Percentiles rank a stretch among this genome's conserved stretches.
These are phyloP conservation scores for Staurois parvus DNA, from an alignment of 2,797 vertebrate species.

Conservation along the genomic window DNA sequence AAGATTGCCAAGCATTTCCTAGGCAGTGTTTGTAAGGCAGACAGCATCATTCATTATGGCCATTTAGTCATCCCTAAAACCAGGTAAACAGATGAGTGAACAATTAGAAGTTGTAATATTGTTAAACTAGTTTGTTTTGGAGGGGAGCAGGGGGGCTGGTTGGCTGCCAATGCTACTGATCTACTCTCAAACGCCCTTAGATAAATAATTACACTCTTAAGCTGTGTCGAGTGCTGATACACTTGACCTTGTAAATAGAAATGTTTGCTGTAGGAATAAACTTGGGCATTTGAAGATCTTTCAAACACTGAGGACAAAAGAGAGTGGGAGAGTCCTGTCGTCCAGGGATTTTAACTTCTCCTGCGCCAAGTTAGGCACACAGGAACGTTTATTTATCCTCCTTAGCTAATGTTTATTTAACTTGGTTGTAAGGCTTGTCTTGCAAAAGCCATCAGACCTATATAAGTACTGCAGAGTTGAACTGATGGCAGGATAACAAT, in stretches of 20 bases:
- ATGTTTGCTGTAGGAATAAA: constrained; percentile 88
- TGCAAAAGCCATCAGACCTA: constrained; percentile 75
- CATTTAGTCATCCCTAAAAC: background rate
- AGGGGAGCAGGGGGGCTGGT: constrained; percentile 71
- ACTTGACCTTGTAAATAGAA: constrained; percentile 89
- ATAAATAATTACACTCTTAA: constrained; percentile 85
- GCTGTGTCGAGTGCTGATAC: constrained; percentile 82
- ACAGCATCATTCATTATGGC: background rate
- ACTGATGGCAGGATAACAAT: background rate
- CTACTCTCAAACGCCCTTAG: constrained; percentile 83
- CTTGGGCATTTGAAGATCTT: constrained; percentile 85
- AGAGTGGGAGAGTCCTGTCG: constrained; percentile 74
- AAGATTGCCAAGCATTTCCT: too few species aligned
- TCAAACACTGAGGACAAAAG: constrained; percentile 88
- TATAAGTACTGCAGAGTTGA: constrained; percentile 9
- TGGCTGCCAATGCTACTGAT: constrained; percentile 83
- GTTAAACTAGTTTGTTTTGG: constrained; percentile 70
- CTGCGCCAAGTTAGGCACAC: constrained; percentile 76
- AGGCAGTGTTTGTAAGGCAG: background rate
- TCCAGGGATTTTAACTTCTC: constrained; percentile 78
- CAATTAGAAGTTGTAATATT: constrained; percentile 77
- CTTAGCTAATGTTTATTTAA: constrained; percentile 85
- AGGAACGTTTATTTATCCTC: constrained; percentile 83
- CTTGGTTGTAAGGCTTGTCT: constrained; percentile 78
- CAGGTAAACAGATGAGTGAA: constrained; percentile 74